Conservation (phyloP, 2,888 invertebrate species). For the Phasia obesa region DNA sequence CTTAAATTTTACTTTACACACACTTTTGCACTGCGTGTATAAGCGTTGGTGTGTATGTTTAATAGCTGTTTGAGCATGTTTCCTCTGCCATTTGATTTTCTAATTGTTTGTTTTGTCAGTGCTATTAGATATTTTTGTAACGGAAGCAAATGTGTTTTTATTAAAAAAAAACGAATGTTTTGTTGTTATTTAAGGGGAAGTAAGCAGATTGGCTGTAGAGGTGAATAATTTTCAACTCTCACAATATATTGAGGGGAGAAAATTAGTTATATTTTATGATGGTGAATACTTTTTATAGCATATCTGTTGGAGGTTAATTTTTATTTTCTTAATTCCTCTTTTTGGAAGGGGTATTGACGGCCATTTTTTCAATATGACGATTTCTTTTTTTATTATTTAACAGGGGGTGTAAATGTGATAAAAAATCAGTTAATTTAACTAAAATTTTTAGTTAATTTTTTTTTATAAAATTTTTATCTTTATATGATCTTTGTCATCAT, state of each 20-base stretch:
- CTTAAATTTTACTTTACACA: neutral
- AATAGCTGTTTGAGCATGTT: constrained; percentile 24
- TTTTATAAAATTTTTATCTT: too few relatives aligned
- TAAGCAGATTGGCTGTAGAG: neutral
- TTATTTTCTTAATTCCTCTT: neutral
- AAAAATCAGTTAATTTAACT: too few relatives aligned
- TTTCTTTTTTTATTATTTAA: too few relatives aligned
- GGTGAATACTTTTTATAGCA: constrained; percentile 53
- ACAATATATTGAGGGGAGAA: neutral
- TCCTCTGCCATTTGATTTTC: constrained; percentile 57
- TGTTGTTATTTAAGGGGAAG: constrained; percentile 30
- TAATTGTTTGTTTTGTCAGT: constrained; percentile 65
- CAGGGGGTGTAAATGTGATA: too few relatives aligned
- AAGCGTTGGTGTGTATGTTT: neutral
- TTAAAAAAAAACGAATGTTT: neutral
- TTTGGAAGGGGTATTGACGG: constrained; percentile 36
- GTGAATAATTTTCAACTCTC: constrained; percentile 35
- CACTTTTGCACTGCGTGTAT: neutral
- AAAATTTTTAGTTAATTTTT: too few relatives aligned
- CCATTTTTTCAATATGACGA: constrained; percentile 56
- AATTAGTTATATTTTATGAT: neutral
- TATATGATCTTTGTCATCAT: too few relatives aligned
- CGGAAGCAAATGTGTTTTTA: constrained; percentile 35
- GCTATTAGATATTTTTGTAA: constrained; percentile 49
- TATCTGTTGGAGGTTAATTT: neutral